Percentiles rank a stretch among this genome's conserved stretches.
Conservation (phyloP, 2,113 vertebrate genomes). For the Cygnus buccinator region DNA sequence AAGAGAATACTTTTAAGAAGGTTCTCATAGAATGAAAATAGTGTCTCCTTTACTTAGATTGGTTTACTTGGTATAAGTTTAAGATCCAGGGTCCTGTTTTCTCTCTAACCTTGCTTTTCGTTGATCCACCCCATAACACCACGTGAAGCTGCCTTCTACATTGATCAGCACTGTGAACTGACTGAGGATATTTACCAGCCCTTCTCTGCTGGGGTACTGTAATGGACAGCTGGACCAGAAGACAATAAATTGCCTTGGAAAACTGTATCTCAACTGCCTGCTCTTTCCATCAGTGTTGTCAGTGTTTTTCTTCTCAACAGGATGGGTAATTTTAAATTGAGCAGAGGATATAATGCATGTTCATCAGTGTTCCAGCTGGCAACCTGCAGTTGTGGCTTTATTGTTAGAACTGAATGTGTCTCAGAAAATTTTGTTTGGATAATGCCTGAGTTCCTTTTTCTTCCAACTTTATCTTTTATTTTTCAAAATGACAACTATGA, state of each 20-base stretch:
- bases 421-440: neutral
- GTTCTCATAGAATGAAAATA: neutral
- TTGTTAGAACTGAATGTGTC: neutral
- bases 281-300: neutral
- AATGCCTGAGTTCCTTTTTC: neutral
- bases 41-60: neutral
- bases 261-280: neutral
- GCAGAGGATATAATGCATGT: neutral
- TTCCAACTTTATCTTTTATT: neutral
- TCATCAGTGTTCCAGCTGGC: neutral
- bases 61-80: neutral
- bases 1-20: neutral
- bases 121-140: neutral
- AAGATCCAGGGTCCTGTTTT: neutral
- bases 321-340: neutral
- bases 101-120: neutral
- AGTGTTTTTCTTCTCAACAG: neutral
- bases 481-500: neutral
- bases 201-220: neutral
- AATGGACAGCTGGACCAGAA: neutral
- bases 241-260: neutral
- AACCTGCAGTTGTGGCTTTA: neutral
- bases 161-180: accelerated
- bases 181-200: neutral
- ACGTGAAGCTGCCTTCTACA: neutral